Evolutionary conservation across 2,113 vertebrate genomes (phyloP).

Genomic region (Neofelis nebulosa): DNA sequence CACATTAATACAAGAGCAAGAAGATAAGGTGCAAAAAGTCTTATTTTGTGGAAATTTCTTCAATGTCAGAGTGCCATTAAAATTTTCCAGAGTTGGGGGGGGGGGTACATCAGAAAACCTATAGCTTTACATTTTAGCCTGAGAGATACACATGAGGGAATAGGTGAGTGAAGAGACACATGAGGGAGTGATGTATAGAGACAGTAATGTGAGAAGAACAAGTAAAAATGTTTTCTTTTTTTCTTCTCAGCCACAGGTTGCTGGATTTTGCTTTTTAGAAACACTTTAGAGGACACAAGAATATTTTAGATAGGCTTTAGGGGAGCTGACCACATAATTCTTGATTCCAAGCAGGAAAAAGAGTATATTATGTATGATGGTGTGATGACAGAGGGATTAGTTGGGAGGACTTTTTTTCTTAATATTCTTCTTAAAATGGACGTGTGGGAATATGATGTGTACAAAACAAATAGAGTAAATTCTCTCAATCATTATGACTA

Average conservation of each 20-base stretch:
- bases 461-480: neutral
- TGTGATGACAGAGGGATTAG: neutral
- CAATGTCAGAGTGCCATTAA: neutral
- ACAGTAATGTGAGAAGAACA: neutral
- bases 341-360: neutral
- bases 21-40: neutral
- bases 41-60: neutral
- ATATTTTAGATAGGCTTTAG: neutral
- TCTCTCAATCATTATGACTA: neutral
- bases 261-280: neutral
- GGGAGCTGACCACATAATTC: neutral
- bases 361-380: neutral
- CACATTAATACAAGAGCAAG: neutral
- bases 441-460: neutral
- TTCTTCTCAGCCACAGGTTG: neutral
- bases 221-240: slow-evolving; percentile 3
- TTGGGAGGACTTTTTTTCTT: neutral
- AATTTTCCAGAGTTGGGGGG: neutral
- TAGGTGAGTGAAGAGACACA: neutral
- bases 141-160: neutral
- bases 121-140: neutral
- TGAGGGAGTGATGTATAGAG: neutral
- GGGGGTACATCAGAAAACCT: neutral
- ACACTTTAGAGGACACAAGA: neutral
- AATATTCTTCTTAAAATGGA: slow-evolving; percentile 23